phyloP scores from a whole-genome alignment of 2,797 vertebrate genomes.

The Aldrovandia affinis region DNA sequence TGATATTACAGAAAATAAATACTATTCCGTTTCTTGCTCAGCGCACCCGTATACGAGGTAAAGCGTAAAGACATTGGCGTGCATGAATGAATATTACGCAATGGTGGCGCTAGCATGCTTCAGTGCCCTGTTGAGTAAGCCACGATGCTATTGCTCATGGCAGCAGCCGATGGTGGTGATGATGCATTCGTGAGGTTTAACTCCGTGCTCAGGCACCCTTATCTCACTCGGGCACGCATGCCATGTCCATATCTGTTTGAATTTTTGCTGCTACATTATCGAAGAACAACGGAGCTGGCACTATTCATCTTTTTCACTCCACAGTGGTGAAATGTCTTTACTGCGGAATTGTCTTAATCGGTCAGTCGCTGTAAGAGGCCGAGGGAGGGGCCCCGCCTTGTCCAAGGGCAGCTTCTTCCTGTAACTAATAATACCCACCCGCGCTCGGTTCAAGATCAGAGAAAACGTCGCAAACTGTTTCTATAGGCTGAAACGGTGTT shows the following conservation, averaged over 20 bases:
- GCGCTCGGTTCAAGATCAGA: too few relatives aligned
- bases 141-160: conserved; percentile 15
- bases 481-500: too few relatives aligned
- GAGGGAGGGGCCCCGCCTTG: background rate
- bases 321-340: background rate
- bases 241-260: background rate
- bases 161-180: background rate
- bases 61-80: background rate
- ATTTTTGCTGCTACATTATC: background rate
- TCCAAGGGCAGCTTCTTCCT: too few relatives aligned
- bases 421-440: too few relatives aligned
- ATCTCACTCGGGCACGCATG: conserved; percentile 51
- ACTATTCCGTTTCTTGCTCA: too few relatives aligned
- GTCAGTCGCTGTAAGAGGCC: background rate
- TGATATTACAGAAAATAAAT: too few relatives aligned
- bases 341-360: too few relatives aligned
- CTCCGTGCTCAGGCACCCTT: conserved; percentile 52
- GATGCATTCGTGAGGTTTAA: conserved; percentile 39
- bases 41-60: background rate
- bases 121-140: background rate
- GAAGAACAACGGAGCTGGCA: background rate
- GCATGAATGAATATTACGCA: background rate
- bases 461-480: too few relatives aligned
- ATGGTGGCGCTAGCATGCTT: background rate
- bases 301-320: background rate